Base-by-base conservation (phyloP, 2,888 invertebrate species). In the Agrotis segetum region DNA sequence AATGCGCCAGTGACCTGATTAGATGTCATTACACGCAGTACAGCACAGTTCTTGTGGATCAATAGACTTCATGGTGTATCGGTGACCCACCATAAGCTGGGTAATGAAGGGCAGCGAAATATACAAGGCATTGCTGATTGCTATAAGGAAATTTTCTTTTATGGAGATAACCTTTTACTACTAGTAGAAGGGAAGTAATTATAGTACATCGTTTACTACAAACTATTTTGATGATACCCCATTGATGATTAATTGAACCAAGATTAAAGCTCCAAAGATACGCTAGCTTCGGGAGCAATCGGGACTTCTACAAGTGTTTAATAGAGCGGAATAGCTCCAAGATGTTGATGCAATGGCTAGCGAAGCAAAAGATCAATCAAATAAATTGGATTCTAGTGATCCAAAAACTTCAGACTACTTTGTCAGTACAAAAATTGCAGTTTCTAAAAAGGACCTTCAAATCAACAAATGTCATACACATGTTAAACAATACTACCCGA, bases 1-100 rank as follows among this genome's bases (percentile, higher is more conserved):
- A 72, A 46, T 72, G 67, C 77, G 52, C 77, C 61, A 79, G 67
- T 79, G 79, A 80, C 81, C 81, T 47, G 58, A 72, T 62, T 79
- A 60, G 55, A 19, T 47, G 67, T 52, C 64, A 65, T 66, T 80
- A 67, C 24, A 71, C 58, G 34, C 19, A 24, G 49, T 40, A 69
- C 59, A 71, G 67, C 64, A 17, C 65, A 29, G 53, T 65, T 65
- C 40, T 70, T 21, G 66, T 52, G 62, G 77, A 78, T 78, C 79
- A 74, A 78, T 78, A 78, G 50, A 13, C 40, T 49, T 50, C 34
- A 49, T 21, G 11, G 50, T 17, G 46, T 13, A 56, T 9, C 24
- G 11, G 53, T 60, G 47, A 46, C 44, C 55, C 34, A 21, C 19
- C 62, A 19, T 7, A 19, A n/a, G 3, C 17, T 14, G n/a, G 16